Evolutionary conservation across 35 echinoderm and acorn worm genomes (phyloP).

Genomic region (Holothuria glaberrima): DNA sequence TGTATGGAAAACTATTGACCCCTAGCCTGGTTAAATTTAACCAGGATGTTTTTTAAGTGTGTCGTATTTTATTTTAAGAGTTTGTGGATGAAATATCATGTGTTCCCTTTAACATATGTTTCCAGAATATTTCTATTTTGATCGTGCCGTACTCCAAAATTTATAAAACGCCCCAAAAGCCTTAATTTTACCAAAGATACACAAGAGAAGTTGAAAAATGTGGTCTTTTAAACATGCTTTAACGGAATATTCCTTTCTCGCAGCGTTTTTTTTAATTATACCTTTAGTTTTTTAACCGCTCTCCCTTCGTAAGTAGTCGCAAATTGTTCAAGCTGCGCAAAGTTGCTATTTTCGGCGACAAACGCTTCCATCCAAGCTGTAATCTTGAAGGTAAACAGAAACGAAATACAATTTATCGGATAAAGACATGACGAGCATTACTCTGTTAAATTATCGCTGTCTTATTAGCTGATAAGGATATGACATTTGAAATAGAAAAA

Average conservation of each 20-base stretch:
- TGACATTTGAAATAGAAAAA: too few species aligned
- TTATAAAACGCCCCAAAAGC: too few species aligned
- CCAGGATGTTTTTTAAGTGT: too few species aligned
- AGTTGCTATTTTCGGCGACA: background rate
- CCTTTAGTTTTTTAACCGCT: background rate
- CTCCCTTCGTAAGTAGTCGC: conserved; percentile 3
- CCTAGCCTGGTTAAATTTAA: too few species aligned
- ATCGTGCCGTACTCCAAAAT: background rate
- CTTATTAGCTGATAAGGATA: too few species aligned
- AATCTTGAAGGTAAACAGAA: background rate
- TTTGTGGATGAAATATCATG: background rate
- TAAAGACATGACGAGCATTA: too few species aligned
- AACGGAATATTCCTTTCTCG: too few species aligned
- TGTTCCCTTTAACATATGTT: background rate
- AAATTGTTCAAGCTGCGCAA: background rate
- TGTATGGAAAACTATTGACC: too few species aligned
- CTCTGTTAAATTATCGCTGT: too few species aligned
- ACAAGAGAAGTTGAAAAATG: background rate
- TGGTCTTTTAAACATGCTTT: background rate
- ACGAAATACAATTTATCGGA: too few species aligned
- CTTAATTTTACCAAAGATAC: background rate
- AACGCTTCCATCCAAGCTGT: conserved; percentile 18
- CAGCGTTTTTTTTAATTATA: background rate
- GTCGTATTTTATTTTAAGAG: too few species aligned
- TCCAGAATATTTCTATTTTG: background rate